Base-by-base conservation (phyloP, 2,888 invertebrate species). In the Linyphia triangularis region DNA sequence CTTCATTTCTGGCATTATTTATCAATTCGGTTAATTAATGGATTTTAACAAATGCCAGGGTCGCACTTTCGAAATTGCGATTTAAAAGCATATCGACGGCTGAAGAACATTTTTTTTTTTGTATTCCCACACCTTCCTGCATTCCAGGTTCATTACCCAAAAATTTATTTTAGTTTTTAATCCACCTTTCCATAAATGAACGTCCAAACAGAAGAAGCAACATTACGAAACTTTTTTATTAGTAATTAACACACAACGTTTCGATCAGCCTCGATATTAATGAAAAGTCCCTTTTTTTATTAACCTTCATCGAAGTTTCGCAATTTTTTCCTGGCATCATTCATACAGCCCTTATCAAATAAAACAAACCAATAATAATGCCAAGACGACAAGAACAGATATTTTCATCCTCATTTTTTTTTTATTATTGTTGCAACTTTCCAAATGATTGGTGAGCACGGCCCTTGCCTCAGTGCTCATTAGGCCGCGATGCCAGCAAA, bases 301-400 rank as follows among this genome's bases (percentile, higher is more conserved):
- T n/a, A n/a, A n/a, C n/a, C n/a, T n/a, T n/a, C n/a, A n/a, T n/a
- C n/a, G n/a, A n/a, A n/a, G n/a, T n/a, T 16, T 40, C 13, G 26
- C 26, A n/a, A 13, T 37, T 28, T 65, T 22, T 28, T 10, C 72
- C 24, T 26, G 26, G 51, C 22, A 16, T 37, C 61, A 37, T 59
- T 81, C 67, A 86, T 81, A 81, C 81, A 81, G 40, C 40, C 40
- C 86, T 86, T 86, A 86, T 86, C 86, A 86, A 86, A 81, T 81
- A 81, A 86, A 86, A 86, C 86, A 86, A 86, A 81, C 86, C 85
- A 85, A 85, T 85, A 86, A 86, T 86, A 86, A 86, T 65, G 30
- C 61, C 70, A 84, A 84, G 83, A 84, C 83, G 84, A 84, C 84
- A 67, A 75, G 84, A 65, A 59, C 63, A 85, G 85, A 85, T 81